These are phyloP conservation scores for Clistopyga incitator DNA, from an alignment of 2,888 invertebrate species.

Conservation along the genomic window DNA sequence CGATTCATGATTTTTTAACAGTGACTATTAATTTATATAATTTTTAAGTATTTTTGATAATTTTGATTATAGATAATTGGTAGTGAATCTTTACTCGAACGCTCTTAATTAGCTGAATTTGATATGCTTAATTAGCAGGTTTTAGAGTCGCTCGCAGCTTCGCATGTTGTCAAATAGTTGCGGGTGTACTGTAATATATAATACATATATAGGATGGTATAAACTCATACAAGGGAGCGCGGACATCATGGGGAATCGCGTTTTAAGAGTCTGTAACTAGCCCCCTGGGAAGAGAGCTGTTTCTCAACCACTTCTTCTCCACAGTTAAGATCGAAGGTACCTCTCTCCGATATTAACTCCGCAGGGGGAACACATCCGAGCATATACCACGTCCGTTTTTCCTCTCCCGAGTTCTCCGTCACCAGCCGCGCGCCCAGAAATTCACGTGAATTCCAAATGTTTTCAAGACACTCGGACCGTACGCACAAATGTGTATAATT, in stretches of 20 bases:
- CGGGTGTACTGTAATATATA: conserved; percentile 4
- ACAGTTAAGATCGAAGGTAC: conserved; percentile 57
- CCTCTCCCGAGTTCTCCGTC: conserved; percentile 18
- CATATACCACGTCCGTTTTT: conserved; percentile 49
- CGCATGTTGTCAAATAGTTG: neutral
- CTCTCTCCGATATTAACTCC: conserved; percentile 58
- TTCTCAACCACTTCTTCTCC: conserved; percentile 67
- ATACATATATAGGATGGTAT: conserved; percentile 7
- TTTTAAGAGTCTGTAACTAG: conserved; percentile 67
- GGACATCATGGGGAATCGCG: conserved; percentile 62
- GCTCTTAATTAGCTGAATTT: too few relatives aligned
- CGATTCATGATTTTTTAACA: too few relatives aligned
- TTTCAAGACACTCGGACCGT: conserved; percentile 19
- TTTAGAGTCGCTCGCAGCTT: neutral
- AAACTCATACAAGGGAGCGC: conserved; percentile 38
- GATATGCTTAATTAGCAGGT: too few relatives aligned
- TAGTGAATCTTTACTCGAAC: too few relatives aligned
- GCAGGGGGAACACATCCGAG: conserved; percentile 50
- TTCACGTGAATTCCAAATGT: conserved; percentile 62
- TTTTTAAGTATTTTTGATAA: too few relatives aligned
- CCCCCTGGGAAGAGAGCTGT: conserved; percentile 69
- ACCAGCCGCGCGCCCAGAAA: conserved; percentile 37
- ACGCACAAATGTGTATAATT: conserved; percentile 42
- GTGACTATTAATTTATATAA: too few relatives aligned
- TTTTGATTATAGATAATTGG: too few relatives aligned